These are phyloP conservation scores for Liasis olivaceus DNA, from an alignment of 2,797 vertebrate genomes.

Conservation along the genomic window DNA sequence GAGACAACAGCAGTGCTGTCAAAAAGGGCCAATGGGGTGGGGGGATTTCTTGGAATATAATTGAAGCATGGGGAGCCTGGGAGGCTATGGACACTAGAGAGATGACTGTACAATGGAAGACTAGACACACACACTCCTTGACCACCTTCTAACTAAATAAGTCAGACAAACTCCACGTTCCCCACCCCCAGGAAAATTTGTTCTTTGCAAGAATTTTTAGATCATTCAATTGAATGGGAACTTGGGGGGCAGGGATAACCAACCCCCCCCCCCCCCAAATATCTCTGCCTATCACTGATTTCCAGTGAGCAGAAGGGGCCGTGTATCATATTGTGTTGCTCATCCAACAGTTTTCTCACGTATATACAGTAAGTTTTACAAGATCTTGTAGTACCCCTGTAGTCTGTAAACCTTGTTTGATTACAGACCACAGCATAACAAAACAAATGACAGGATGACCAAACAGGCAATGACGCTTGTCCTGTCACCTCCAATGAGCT, in stretches of 20 bases:
- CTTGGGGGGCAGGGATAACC: background rate
- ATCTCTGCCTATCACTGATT: background rate
- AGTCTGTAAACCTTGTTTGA: background rate
- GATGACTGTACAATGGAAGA: background rate
- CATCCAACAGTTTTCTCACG: background rate
- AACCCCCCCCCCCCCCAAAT: too few species aligned
- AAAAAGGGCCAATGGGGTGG: background rate
- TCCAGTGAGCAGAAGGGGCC: background rate
- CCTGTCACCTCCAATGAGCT: background rate
- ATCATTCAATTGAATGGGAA: background rate
- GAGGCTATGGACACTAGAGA: background rate
- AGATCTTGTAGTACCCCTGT: background rate
- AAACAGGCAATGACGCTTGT: background rate
- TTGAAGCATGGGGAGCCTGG: background rate
- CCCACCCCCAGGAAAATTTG: background rate
- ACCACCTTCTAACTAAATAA: background rate
- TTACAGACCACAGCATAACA: background rate
- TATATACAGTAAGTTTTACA: background rate
- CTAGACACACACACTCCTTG: background rate
- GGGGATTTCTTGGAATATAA: background rate
- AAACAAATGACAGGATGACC: background rate
- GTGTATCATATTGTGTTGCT: background rate
- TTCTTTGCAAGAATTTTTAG: background rate
- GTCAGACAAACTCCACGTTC: background rate
- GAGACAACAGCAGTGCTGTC: background rate